Evolutionary conservation across 53 echinoderm and acorn worm genomes (phyloP), one percentile per base, ranked within the genome.

Genomic region (Apostichopus leukothele): DNA sequence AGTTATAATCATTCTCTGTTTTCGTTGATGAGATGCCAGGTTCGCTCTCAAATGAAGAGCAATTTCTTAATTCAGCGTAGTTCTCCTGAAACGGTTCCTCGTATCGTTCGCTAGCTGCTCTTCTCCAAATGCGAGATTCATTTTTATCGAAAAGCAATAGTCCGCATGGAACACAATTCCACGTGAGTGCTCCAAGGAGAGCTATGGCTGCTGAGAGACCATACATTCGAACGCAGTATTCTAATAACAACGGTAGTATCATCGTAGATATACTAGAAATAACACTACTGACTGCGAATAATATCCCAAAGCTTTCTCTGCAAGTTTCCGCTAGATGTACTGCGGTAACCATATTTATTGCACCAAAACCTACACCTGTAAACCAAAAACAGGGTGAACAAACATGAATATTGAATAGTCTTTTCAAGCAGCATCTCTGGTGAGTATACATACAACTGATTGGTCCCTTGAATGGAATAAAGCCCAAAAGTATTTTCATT

Each of bases 131-230:
- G 5, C 10, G 16, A 63, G 11, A 11, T 13, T 16, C 60, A 22
- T 7, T n/a, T n/a, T 79, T 22, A 16, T 84, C 27, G 51, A 79
- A 79, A 51, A 79, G 50, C 16, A 79, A 51, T 18, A 79, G 53
- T 0, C 79, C 79, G 51, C 50, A 39, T 19, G 79, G 79, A 1
- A 79, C 79, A 7, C 51, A 53, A 52, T 79, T 79, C 79, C 79
- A 79, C 18, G n/a, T 53, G 4, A 79, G 3, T 51, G 79, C 79
- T 53, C 79, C 79, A 79, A 79, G 53, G 16, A 79, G 50, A 52
- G n/a, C 7, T 53, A 79, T 19, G 9, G 79, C 79, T 12, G 50
- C 12, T 12, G 52, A 19, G 0, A 53, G 51, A 19, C 79, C 79
- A 53, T 79, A 79, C 3, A 19, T 18, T 51, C 19, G 79, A 63